Evolutionary conservation across 2,113 vertebrate genomes (phyloP).

Genomic region (Murina feae): DNA sequence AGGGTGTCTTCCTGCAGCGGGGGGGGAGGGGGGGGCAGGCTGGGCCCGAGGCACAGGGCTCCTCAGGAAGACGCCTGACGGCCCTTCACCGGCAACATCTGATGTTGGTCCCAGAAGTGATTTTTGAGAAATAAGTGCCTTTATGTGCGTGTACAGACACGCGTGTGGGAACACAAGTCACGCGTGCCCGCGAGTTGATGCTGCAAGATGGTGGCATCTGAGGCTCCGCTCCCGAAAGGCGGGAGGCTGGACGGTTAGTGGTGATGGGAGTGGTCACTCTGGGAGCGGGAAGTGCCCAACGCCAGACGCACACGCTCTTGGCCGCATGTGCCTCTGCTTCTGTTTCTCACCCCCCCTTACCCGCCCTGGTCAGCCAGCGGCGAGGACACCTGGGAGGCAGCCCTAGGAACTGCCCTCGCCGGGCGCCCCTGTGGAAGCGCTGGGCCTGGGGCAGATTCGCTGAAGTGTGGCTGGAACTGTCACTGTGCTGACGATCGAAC

Average conservation of each 20-base stretch:
- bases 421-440: not conserved
- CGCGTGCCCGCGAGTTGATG: fast-evolving
- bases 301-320: no score
- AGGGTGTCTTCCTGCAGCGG: no score
- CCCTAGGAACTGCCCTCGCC: not conserved
- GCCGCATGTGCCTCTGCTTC: no score
- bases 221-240: not conserved
- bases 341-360: no score
- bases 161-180: fast-evolving
- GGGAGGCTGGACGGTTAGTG: fast-evolving
- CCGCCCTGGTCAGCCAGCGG: no score
- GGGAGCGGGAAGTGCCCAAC: not conserved
- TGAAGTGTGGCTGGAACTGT: not conserved
- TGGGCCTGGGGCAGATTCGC: fast-evolving
- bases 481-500: not conserved
- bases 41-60: no score
- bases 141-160: fast-evolving
- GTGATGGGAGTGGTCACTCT: fast-evolving
- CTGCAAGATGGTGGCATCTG: fast-evolving
- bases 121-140: not conserved
- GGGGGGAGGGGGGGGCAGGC: no score
- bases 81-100: not conserved
- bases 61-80: no score
- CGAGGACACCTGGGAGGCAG: no score
- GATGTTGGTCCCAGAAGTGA: not conserved